Base-by-base conservation (phyloP, 1,140 invertebrate genomes). In the Amyelois transitella region DNA sequence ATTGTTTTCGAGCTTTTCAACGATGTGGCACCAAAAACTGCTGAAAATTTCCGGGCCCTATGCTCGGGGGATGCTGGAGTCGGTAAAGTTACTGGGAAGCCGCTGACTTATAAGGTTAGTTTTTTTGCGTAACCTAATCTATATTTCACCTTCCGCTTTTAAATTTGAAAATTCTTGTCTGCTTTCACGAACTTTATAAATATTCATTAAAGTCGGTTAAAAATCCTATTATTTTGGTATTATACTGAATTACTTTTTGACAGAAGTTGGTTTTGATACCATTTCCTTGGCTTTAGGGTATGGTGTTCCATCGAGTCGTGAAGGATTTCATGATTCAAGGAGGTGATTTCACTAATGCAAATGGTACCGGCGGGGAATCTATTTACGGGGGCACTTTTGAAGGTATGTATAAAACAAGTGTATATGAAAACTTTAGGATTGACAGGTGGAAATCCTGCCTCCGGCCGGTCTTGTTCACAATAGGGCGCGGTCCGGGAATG, bases 1-100 rank as follows among this genome's bases (percentile, higher is more conserved):
- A 94, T 99, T 75, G 94, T 98, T 20, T 98, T 99, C 78, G 97
- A 99, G 79, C 88, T 99, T 0, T 99, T 95, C 88, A 93, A 93
- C 61, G 96, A 99, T 89, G 92, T 95, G 50, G 96, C 95, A 47
- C 98, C 98, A 1, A 96, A 96, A 82, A 98, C 97, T 0, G 95
- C 94, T 18, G 96, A 98, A 75, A 99, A 99, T 84, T 99, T 99
- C 82, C 92, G 96, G 47, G 92, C 94, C 1, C 89, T 99, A 25
- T 98, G 97, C 75, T 96, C 96, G 1, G 97, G 97, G 1, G 96
- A 98, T 72, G 93, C 93, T 74, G 95, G 95, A 7, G 86, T 93
- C 6, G 96, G 94, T 7, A 90, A 91, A 76, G 90, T 88, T 1
- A 94, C 94, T 0, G 90, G 91, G 28, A 96, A 95, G 76, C 91